Evolutionary conservation across 2,888 invertebrate species (phyloP).

Genomic region (Xanthorhoe spadicearia): DNA sequence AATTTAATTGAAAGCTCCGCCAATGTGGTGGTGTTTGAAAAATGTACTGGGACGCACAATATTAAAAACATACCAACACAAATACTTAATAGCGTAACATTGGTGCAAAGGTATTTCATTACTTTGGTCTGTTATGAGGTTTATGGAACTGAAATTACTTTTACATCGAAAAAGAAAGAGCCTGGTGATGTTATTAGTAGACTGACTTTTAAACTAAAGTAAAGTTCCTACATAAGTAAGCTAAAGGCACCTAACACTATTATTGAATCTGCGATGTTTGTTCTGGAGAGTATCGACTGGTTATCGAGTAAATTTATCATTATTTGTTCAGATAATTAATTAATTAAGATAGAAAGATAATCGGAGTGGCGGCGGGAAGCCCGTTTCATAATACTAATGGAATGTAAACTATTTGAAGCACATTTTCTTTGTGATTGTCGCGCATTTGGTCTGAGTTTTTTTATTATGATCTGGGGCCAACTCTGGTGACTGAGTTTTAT

Average conservation of each 20-base stretch:
- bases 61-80: slow-evolving; percentile 22
- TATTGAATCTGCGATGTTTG: slow-evolving; percentile 9
- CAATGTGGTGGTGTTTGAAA: slow-evolving; percentile 55
- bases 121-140: neutral
- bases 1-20: slow-evolving; percentile 62
- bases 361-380: slow-evolving; percentile 50
- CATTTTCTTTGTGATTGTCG: neutral
- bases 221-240: neutral
- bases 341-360: slow-evolving; percentile 72
- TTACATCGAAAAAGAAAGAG: neutral
- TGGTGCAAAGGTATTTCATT: slow-evolving; percentile 1
- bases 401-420: neutral
- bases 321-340: slow-evolving; percentile 79
- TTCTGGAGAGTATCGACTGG: slow-evolving; percentile 36
- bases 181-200: neutral
- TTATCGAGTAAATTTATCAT: slow-evolving; percentile 71
- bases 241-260: slow-evolving; percentile 8
- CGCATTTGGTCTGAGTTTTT: neutral
- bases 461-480: neutral
- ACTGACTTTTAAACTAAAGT: neutral
- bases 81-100: neutral
- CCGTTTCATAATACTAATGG: neutral
- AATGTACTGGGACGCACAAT: slow-evolving; percentile 46
- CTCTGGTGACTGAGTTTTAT: too few species aligned
- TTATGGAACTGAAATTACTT: neutral